Conservation (phyloP, 1,140 invertebrate genomes). For the Macrobrachium rosenbergii region DNA sequence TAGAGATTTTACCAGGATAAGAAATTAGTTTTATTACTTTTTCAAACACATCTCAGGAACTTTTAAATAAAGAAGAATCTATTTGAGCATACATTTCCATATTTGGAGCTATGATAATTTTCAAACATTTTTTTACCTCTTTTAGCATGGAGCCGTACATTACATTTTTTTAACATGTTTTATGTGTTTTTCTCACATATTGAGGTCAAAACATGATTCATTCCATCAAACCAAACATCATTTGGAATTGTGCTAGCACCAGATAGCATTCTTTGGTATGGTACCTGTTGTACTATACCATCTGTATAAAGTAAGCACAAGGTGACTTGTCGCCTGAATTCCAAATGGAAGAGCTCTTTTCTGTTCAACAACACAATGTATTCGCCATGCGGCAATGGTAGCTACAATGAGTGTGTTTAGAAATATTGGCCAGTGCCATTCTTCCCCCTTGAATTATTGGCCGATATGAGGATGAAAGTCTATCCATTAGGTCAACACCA, state of each 20-base stretch:
- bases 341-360: constrained; percentile 4
- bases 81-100: too few relatives aligned
- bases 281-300: too few relatives aligned
- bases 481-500: constrained; percentile 30
- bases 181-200: constrained; percentile 9
- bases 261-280: background rate
- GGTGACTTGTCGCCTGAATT: constrained; percentile 6
- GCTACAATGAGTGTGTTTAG: background rate
- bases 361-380: constrained; percentile 2
- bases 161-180: background rate
- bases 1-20: too few relatives aligned
- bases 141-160: background rate
- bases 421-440: background rate
- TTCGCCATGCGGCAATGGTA: constrained; percentile 10
- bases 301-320: background rate
- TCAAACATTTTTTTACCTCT: background rate
- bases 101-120: background rate
- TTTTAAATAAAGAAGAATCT: too few relatives aligned
- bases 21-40: too few relatives aligned
- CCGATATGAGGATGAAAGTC: background rate
- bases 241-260: background rate
- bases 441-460: constrained; percentile 9
- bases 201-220: background rate
- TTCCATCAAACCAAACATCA: background rate
- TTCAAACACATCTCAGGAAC: too few relatives aligned